Evolutionary conservation across 2,888 invertebrate species (phyloP).

Genomic region (Masnerella sp.): DNA sequence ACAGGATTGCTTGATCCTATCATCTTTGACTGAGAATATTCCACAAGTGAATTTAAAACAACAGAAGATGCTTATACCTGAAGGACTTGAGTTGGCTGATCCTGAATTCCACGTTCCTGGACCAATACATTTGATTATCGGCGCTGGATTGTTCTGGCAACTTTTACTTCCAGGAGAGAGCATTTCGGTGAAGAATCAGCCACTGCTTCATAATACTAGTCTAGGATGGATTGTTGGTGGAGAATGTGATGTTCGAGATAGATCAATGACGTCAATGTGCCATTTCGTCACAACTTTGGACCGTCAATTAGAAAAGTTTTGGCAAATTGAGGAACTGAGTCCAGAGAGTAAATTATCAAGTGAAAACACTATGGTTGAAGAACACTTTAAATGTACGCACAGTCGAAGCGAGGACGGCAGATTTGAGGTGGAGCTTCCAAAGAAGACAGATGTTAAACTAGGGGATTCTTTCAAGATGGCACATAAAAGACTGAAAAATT

Average conservation of each 20-base stretch:
- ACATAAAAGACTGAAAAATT: too few relatives aligned
- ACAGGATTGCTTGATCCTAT: slow-evolving; percentile 1
- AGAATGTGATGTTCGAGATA: neutral
- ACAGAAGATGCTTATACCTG: slow-evolving; percentile 1
- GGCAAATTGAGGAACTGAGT: neutral
- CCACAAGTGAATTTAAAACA: slow-evolving; percentile 7
- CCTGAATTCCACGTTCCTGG: slow-evolving; percentile 18
- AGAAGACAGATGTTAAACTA: too few relatives aligned
- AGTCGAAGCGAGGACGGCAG: too few relatives aligned
- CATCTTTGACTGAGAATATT: neutral
- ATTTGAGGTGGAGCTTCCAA: too few relatives aligned
- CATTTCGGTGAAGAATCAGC: neutral
- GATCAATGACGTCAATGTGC: neutral
- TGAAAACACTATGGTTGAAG: too few relatives aligned
- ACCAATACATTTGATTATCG: slow-evolving; percentile 19
- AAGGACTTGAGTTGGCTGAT: slow-evolving; percentile 18
- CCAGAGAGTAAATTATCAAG: too few relatives aligned
- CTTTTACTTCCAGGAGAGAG: neutral
- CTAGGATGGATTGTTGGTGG: slow-evolving; percentile 13
- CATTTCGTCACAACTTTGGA: neutral
- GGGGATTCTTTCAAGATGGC: too few relatives aligned
- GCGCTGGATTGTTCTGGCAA: slow-evolving; percentile 25
- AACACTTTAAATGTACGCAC: too few relatives aligned
- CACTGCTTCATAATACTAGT: neutral
- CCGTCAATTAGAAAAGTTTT: neutral